Conservation (phyloP, 2,888 invertebrate genomes). For the Sminthurides aquaticus region DNA sequence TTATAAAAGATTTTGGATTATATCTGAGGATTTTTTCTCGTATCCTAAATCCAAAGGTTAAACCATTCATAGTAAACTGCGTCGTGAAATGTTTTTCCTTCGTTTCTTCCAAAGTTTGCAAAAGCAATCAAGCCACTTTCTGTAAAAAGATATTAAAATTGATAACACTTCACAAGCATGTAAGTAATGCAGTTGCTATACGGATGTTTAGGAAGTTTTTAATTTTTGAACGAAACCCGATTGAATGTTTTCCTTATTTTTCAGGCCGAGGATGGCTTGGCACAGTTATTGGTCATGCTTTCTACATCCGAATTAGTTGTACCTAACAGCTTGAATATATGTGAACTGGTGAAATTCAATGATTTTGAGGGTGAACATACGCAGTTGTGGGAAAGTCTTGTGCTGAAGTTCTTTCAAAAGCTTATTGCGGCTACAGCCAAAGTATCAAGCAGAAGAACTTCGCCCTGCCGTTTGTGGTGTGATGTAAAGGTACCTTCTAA, state of each 20-base stretch:
- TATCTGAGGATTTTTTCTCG: slow-evolving; percentile 52
- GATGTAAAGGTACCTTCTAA: too few species aligned
- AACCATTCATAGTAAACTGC: slow-evolving; percentile 77
- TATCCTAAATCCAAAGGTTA: slow-evolving; percentile 32
- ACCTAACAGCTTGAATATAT: not conserved
- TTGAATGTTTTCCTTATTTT: not conserved
- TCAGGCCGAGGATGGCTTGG: slow-evolving; percentile 15
- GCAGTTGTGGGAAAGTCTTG: not conserved
- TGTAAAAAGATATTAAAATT: slow-evolving; percentile 25
- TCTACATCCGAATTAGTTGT: slow-evolving; percentile 1
- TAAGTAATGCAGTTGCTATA: too few species aligned
- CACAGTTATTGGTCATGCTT: slow-evolving; percentile 1
- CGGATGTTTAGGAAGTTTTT: not conserved
- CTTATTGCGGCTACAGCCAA: not conserved
- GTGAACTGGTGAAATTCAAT: not conserved
- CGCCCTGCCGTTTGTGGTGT: too few species aligned
- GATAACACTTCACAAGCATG: not conserved
- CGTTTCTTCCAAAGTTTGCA: slow-evolving; percentile 78
- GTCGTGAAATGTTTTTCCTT: slow-evolving; percentile 95
- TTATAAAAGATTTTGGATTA: slow-evolving; percentile 68
- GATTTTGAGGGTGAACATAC: not conserved
- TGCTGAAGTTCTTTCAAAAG: not conserved
- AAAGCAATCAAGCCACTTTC: slow-evolving; percentile 53
- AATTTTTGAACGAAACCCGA: not conserved
- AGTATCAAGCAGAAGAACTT: too few species aligned